Conservation (phyloP, 2,888 invertebrate genomes). For the Himalopsyche japonica region DNA sequence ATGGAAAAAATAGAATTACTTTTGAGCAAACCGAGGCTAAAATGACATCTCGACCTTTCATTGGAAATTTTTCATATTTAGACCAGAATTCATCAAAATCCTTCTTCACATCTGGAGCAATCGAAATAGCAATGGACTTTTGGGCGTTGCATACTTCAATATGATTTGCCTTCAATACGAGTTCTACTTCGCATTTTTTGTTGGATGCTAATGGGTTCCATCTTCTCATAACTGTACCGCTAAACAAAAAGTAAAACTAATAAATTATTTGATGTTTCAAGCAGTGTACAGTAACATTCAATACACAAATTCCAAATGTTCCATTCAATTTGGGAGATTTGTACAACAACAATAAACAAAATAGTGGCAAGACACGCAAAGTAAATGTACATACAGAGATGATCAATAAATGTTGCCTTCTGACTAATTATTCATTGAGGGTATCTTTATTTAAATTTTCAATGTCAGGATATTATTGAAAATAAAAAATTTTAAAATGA, state of each 20-base stretch:
- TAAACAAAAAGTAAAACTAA: slow-evolving; percentile 47
- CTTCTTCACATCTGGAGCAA: slow-evolving; percentile 68
- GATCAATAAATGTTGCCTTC: too few relatives aligned
- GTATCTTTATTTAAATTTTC: too few relatives aligned
- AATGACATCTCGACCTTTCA: slow-evolving; percentile 77
- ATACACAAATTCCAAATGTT: too few relatives aligned
- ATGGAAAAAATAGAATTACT: slow-evolving; percentile 45
- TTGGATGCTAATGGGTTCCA: slow-evolving; percentile 68
- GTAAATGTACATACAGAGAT: too few relatives aligned
- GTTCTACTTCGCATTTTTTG: slow-evolving; percentile 68
- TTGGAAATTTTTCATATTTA: slow-evolving; percentile 62
- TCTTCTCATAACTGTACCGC: slow-evolving; percentile 75
- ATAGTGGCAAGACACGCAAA: too few relatives aligned
- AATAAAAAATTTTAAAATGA: too few relatives aligned
- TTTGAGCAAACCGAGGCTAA: slow-evolving; percentile 83
- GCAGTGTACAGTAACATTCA: background rate
- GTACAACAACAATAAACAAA: too few relatives aligned
- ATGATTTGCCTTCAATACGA: slow-evolving; percentile 73
- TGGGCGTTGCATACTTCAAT: slow-evolving; percentile 66
- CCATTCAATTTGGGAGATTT: too few relatives aligned
- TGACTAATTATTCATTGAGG: too few relatives aligned
- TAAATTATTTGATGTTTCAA: background rate
- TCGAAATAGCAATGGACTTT: slow-evolving; percentile 53
- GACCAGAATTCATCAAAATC: slow-evolving; percentile 77
- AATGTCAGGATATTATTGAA: too few relatives aligned